Evolutionary conservation across 2,797 vertebrate genomes (phyloP).

Genomic region (Paedocypris micromegethes): DNA sequence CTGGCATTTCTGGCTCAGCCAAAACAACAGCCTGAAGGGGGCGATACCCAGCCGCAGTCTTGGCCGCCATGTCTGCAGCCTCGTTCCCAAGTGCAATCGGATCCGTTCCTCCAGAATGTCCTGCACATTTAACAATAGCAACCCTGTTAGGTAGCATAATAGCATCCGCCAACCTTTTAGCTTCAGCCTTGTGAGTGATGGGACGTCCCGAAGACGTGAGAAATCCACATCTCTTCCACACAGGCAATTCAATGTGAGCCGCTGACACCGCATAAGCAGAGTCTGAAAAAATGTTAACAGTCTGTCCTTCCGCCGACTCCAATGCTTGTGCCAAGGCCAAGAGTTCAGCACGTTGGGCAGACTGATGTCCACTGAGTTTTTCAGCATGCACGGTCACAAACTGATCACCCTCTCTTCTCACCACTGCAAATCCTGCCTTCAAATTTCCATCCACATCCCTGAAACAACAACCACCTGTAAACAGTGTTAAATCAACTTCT

Average conservation of each 20-base stretch:
- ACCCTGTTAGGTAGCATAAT: background rate
- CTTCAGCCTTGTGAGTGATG: background rate
- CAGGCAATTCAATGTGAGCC: background rate
- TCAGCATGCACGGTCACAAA: background rate
- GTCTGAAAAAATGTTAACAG: background rate
- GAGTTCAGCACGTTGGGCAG: background rate
- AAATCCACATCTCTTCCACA: constrained; percentile 1
- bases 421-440: background rate
- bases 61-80: background rate
- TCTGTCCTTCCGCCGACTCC: background rate
- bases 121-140: background rate
- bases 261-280: constrained; percentile 3
- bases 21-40: background rate
- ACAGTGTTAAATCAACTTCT: no score
- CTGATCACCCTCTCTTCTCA: background rate
- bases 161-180: background rate
- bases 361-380: background rate
- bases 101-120: constrained; percentile 3
- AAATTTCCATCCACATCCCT: no score
- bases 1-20: background rate
- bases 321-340: background rate
- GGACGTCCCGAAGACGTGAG: background rate
- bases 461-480: no score
- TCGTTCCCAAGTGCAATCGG: background rate
- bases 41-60: background rate